Evolutionary conservation across 1,140 invertebrate species (phyloP), one percentile per base, ranked within the genome.

Genomic region (Pseudomyrmex dendroicus): DNA sequence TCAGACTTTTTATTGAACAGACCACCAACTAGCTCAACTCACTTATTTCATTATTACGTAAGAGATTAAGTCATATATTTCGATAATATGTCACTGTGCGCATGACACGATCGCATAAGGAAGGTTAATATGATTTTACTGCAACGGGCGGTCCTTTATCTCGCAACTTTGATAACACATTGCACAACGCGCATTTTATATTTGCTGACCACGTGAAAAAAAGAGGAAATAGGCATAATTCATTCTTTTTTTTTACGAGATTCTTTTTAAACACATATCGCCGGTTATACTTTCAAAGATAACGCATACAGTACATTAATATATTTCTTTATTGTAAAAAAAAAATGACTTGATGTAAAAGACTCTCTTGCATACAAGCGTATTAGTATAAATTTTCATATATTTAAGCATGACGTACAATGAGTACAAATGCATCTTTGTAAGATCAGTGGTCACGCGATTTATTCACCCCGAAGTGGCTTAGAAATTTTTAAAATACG

Each of bases 51-150:
- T 67, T 17, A 56, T 67, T 67, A 68, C 17, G 35, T 56, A 77
- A 77, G 63, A 77, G 63, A 77, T 77, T 56, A 67, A 77, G 50
- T 77, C 63, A 68, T 77, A 77, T 56, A 77, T 68, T 77, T 77
- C n/a, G 63, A 57, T 57, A 50, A 77, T 66, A 9, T 44, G 25
- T 54, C 48, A 52, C 15, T 20, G n/a, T 17, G 50, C n/a, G 48
- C 10, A 25, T 20, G 20, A 67, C 17, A 77, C 13, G 17, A 44
- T 54, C 48, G 52, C 44, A 77, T 22, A 48, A 77, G 5, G 72
- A 62, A 62, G 57, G 52, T 77, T 77, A 77, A 67, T 48, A 62
- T 63, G 25, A 77, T 15, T 66, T 77, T 77, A 66, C 15, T 52
- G 61, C 73, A 35, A 22, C 57, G 15, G n/a, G 13, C 35, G 25